These are phyloP conservation scores for Porphyrio hochstetteri DNA, from an alignment of 2,113 vertebrate genomes.

Conservation along the genomic window DNA sequence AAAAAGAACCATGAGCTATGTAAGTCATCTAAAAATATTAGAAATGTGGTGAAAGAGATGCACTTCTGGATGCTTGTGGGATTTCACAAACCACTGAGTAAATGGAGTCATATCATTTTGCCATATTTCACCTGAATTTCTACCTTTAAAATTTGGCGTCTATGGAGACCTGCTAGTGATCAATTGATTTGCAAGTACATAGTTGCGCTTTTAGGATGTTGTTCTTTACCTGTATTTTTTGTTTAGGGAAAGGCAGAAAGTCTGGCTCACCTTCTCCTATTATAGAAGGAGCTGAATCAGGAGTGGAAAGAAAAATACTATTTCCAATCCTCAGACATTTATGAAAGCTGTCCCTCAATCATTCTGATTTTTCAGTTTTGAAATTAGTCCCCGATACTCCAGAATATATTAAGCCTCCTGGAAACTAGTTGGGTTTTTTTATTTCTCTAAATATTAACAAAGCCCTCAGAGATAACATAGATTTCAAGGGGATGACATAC, in stretches of 20 bases:
- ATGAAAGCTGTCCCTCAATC: rapidly evolving
- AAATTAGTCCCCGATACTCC: background rate
- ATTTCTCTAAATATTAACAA: background rate
- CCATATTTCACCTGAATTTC: background rate
- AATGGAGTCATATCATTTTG: background rate
- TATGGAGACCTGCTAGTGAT: background rate
- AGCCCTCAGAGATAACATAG: background rate
- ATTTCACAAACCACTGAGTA: background rate
- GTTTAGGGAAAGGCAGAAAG: background rate
- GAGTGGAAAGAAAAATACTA: background rate
- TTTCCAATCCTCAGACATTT: background rate
- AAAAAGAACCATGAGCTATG: background rate
- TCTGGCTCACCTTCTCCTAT: background rate
- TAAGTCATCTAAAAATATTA: background rate
- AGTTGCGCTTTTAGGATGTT: background rate
- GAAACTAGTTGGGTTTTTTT: background rate
- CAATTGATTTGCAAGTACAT: background rate
- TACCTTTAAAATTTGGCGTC: background rate
- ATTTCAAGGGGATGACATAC: background rate
- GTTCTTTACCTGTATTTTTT: background rate
- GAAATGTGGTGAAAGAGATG: background rate
- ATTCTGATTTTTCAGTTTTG: background rate
- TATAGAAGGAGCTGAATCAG: background rate
- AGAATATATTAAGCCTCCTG: background rate
- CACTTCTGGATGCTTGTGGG: background rate